Evolutionary conservation across 2,113 vertebrate species (phyloP).

Genomic region (Acrocephalus arundinaceus): DNA sequence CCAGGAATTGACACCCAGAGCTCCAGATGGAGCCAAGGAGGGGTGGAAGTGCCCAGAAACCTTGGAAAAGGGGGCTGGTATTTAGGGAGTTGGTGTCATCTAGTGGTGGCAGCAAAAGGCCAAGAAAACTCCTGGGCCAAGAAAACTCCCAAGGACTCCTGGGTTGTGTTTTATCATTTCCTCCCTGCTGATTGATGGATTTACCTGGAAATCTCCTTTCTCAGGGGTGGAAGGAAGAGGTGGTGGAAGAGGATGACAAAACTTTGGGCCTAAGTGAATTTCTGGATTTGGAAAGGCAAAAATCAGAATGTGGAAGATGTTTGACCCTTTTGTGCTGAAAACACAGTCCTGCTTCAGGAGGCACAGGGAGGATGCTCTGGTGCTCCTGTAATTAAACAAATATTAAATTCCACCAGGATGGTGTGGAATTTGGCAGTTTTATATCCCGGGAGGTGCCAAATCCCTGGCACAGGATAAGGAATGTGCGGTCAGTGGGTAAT

Average conservation of each 20-base stretch:
- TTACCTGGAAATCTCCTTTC: background rate
- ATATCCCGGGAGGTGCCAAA: background rate
- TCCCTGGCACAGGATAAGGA: background rate
- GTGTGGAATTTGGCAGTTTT: background rate
- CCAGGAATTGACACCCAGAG: background rate
- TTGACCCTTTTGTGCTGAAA: background rate
- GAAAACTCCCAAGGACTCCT: background rate
- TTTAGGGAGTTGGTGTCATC: slow-evolving; percentile 2
- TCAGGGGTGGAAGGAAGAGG: background rate
- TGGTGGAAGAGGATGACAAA: background rate
- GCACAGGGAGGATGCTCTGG: background rate
- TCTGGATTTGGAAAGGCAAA: background rate
- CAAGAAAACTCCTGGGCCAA: background rate
- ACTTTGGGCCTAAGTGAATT: background rate
- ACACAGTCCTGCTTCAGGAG: background rate
- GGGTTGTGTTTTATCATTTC: background rate
- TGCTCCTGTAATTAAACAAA: background rate
- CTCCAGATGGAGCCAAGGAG: background rate
- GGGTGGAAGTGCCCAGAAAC: background rate
- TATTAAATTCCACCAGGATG: background rate
- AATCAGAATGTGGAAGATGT: background rate
- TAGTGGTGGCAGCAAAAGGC: background rate
- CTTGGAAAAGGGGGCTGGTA: background rate
- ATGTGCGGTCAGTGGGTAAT: background rate
- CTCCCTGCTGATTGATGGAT: background rate